Percentiles rank a stretch among this genome's conserved stretches.
These are phyloP conservation scores for Novumbra hubbsi DNA, from an alignment of 2,797 vertebrate species.

Conservation along the genomic window DNA sequence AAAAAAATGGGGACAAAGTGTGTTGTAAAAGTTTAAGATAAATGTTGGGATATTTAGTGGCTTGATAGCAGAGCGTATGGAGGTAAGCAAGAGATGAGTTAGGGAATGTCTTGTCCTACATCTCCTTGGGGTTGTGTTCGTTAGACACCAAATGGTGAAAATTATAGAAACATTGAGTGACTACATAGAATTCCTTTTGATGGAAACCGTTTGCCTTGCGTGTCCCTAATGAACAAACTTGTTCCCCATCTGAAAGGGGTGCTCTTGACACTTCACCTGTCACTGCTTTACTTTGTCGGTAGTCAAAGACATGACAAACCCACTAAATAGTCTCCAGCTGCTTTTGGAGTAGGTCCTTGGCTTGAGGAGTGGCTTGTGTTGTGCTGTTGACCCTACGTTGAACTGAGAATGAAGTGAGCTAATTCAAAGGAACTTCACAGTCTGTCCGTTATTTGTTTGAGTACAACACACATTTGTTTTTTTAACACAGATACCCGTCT, in stretches of 20 bases:
- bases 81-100: conserved; percentile 51
- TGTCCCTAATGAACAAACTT: background rate
- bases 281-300: conserved; percentile 64
- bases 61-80: conserved; percentile 49
- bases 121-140: conserved; percentile 37
- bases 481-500: no score
- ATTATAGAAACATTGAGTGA: background rate
- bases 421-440: conserved; percentile 41
- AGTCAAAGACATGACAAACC: conserved; percentile 52
- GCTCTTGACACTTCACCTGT: conserved; percentile 39
- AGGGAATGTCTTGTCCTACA: conserved; percentile 54
- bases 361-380: conserved; percentile 39
- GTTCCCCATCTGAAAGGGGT: conserved; percentile 49
- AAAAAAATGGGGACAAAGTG: no score
- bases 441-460: background rate
- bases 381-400: conserved; percentile 64
- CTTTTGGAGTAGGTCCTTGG: conserved; percentile 47
- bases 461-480: background rate
- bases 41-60: conserved; percentile 34
- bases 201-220: background rate
- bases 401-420: conserved; percentile 55
- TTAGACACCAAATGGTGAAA: background rate
- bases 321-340: conserved; percentile 54
- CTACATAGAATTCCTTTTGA: background rate
- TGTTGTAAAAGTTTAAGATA: no score